Evolutionary conservation across 1,140 invertebrate genomes (phyloP), one percentile per base, ranked within the genome.

Genomic region (Pogonognathellus flavescens): DNA sequence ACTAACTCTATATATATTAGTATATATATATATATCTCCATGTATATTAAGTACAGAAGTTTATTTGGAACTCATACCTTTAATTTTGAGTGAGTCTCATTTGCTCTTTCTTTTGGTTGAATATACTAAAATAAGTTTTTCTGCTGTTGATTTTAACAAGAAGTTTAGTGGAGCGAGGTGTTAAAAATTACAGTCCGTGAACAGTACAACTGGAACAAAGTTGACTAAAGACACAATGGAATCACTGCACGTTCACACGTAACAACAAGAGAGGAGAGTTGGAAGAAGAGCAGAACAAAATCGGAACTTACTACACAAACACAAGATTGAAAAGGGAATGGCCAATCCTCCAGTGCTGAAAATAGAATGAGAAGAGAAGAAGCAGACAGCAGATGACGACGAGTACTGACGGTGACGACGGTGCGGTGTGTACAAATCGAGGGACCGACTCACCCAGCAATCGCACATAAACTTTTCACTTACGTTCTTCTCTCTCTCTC

Each of bases 331-430:
- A 66, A 66, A 13, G 60, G 60, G 20, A 66, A 66, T 66, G 60
- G 20, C 25, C 20, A 66, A 66, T 66, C 60, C 60, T 66, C 60
- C 60, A 66, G 60, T 66, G 60, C 60, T 66, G 60, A 66, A 66
- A 66, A 66, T 66, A 66, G 60, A 66, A 25, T 66, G 60, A 66
- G 25, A 22, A 66, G 20, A 66, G 20, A 66, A 20, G 13, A 10
- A 6, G 20, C 60, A 25, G 16, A 55, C 53, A 14, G 53, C 53
- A 16, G 16, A 55, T 16, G 53, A 11, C 53, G 53, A 55, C 11
- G 7, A 8, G 52, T 14, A 16, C 53, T 1, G 53, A 55, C 16
- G 11, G 11, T 14, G 53, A 14, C 53, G 11, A 14, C 11, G 53
- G 53, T 55, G 16, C 53, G 16, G 53, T 55, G 53, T 55, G 53